Evolutionary conservation across 2,888 invertebrate genomes (phyloP).

Genomic region (Mamestra brassicae): DNA sequence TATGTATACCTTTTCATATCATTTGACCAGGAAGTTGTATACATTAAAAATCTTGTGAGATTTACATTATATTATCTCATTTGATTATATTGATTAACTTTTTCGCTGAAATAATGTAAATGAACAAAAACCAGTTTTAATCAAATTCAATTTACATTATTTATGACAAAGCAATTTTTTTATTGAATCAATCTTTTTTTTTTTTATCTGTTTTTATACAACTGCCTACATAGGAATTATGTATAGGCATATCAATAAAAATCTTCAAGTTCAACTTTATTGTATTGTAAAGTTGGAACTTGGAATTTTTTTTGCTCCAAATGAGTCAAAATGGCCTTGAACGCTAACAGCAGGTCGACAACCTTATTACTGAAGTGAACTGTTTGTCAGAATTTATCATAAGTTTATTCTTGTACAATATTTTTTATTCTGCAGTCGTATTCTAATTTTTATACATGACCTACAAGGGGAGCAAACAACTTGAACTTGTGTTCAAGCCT

Average conservation of each 20-base stretch:
- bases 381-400: constrained; percentile 32
- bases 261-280: constrained; percentile 13
- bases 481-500: neutral
- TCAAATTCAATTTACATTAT: neutral
- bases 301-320: constrained; percentile 52
- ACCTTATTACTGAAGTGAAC: constrained; percentile 50
- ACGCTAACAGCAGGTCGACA: constrained; percentile 48
- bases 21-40: constrained; percentile 11
- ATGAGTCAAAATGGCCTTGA: constrained; percentile 58
- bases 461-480: neutral
- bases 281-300: constrained; percentile 34
- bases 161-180: constrained; percentile 8
- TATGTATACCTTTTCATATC: neutral
- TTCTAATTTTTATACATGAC: constrained; percentile 8
- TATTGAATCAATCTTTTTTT: neutral
- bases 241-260: constrained; percentile 20
- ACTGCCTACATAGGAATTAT: neutral
- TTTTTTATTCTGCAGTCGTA: constrained; percentile 7
- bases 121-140: neutral
- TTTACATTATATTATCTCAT: neutral
- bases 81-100: neutral
- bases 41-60: neutral
- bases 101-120: neutral
- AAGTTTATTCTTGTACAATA: constrained; percentile 15
- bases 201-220: neutral